A percentile compares a stretch with the other conserved stretches of the same genome.
Conservation (phyloP, 2,888 invertebrate species). For the Mystacides longicornis region DNA sequence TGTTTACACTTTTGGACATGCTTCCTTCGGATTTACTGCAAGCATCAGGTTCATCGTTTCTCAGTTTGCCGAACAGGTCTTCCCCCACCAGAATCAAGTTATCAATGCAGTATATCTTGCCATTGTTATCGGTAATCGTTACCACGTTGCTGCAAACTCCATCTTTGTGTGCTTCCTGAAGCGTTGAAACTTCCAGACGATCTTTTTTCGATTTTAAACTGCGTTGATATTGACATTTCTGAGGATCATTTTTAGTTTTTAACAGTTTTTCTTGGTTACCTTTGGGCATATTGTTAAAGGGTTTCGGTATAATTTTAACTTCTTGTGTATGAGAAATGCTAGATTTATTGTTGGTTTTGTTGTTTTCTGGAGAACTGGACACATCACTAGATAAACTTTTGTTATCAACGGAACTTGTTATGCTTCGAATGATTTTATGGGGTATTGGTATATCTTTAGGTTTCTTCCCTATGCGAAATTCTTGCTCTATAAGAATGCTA, state of each 20-base stretch:
- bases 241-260: constrained; percentile 17
- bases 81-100: constrained; percentile 24
- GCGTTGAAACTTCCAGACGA: neutral
- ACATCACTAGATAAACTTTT: neutral
- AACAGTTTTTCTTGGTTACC: constrained; percentile 22
- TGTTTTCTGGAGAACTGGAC: neutral
- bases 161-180: neutral
- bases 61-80: constrained; percentile 17
- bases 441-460: constrained; percentile 7
- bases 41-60: constrained; percentile 6
- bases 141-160: constrained; percentile 12
- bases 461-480: neutral
- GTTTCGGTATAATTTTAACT: neutral
- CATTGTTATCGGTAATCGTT: constrained; percentile 24
- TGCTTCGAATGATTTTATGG: constrained; percentile 1
- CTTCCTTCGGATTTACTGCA: neutral
- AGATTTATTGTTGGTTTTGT: neutral
- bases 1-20: constrained; percentile 8
- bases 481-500: neutral
- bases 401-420: neutral
- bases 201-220: constrained; percentile 7
- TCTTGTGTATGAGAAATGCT: neutral
- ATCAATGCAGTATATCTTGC: constrained; percentile 24
- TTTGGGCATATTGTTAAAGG: constrained; percentile 9
- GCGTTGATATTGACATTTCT: constrained; percentile 8